Base-by-base conservation (phyloP, 1,140 invertebrate genomes). In the Achroia grisella region DNA sequence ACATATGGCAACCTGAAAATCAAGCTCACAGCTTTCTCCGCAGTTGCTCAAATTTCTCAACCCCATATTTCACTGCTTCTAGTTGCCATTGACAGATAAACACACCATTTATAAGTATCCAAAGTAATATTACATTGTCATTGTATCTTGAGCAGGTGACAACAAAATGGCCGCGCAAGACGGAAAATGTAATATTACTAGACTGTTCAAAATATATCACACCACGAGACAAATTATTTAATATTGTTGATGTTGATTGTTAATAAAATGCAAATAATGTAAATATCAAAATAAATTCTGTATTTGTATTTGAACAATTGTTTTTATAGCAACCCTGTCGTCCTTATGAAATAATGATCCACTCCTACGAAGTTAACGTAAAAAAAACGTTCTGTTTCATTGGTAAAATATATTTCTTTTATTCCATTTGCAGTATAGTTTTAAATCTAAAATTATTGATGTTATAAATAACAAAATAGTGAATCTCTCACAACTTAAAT, bases 231-330 rank as follows among this genome's bases (percentile, higher is more conserved):
- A 81, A 85, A 82, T 79, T 86, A 86, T 87, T 86, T 84, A 86
- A 86, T 83, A 86, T 87, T 87, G 86, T 87, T 87, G 84, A 87
- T 87, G 86, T 87, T 87, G 82, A 87, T 87, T 87, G 86, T 87
- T 87, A 86, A 86, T 86, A 86, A 86, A 87, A 86, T 87, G 84
- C 84, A 87, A 87, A 86, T 87, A 87, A 86, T 87, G 86, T 87
- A 87, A 86, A 87, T 87, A 87, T 79, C 86, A 84, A 87, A 86
- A 86, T 86, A 87, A 87, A 87, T 83, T 86, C 86, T 87, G 86
- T 87, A 86, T 87, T 87, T 87, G 83, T 87, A 86, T 86, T 87
- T 86, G 80, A 86, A 60, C 23, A 32, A 43, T 53, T 63, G 77
- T 82, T 65, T 57, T 37, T 65, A 31, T 32, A 14, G 2, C 17